Evolutionary conservation across 2,797 vertebrate genomes (phyloP).

Genomic region (Botia kubotai): DNA sequence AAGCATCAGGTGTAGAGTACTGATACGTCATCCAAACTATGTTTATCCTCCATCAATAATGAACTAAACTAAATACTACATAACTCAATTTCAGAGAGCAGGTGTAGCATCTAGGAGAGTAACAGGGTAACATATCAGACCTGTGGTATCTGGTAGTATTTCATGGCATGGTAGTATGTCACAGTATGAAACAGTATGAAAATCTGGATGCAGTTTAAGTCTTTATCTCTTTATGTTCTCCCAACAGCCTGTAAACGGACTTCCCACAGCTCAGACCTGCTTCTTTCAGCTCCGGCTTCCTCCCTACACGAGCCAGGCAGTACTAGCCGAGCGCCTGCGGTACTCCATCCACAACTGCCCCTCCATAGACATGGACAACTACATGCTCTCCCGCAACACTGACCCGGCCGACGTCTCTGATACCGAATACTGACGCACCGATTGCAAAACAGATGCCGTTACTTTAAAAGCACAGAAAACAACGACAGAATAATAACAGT

Average conservation of each 20-base stretch:
- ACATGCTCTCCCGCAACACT: conserved; percentile 85
- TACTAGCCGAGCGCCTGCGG: conserved; percentile 81
- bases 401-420: conserved; percentile 80
- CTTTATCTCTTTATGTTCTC: neutral
- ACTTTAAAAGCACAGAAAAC: neutral
- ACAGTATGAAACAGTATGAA: neutral
- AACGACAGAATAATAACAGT: conserved; percentile 46
- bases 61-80: too few species aligned
- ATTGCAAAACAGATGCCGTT: neutral
- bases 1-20: neutral
- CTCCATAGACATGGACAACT: conserved; percentile 88
- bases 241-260: conserved; percentile 80
- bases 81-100: too few species aligned
- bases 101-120: too few species aligned
- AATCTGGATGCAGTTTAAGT: neutral
- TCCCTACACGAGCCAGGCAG: conserved; percentile 81
- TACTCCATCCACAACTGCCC: conserved; percentile 87
- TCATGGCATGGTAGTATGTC: neutral
- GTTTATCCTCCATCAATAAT: too few species aligned
- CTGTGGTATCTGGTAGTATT: too few species aligned
- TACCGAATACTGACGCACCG: conserved; percentile 74
- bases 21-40: too few species aligned
- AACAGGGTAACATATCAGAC: too few species aligned
- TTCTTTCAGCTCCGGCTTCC: conserved; percentile 85
- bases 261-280: conserved; percentile 86